These are phyloP conservation scores for Chaetorhynchus papuensis DNA, from an alignment of 2,113 vertebrate species.

Conservation along the genomic window DNA sequence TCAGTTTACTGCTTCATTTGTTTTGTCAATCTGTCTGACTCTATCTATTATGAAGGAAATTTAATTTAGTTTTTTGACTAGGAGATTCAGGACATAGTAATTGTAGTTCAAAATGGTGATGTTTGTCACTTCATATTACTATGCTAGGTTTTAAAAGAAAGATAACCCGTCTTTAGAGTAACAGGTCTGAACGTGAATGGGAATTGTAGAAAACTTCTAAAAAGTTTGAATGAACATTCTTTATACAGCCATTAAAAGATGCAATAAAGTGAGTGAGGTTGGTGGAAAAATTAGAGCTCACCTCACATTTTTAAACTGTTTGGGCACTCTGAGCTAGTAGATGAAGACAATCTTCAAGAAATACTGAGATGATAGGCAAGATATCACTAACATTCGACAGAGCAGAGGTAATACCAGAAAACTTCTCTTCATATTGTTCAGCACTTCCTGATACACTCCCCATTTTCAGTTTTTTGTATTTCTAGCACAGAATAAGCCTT, in stretches of 20 bases:
- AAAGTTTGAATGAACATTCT: background rate
- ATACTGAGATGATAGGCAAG: background rate
- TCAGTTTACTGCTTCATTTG: background rate
- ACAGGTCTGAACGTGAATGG: background rate
- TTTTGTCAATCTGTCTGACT: background rate
- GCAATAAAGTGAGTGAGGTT: background rate
- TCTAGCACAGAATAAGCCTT: background rate
- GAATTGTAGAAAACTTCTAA: background rate
- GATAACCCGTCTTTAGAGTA: background rate
- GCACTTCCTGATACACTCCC: background rate
- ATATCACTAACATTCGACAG: background rate
- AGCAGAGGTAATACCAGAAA: background rate
- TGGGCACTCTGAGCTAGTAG: background rate
- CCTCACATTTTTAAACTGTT: background rate
- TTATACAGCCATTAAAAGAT: background rate
- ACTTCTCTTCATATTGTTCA: background rate
- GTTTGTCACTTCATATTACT: background rate
- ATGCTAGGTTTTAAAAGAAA: background rate
- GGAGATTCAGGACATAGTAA: background rate
- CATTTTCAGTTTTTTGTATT: background rate
- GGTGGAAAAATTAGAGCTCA: background rate
- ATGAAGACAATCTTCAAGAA: background rate
- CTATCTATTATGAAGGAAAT: background rate
- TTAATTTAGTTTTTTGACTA: background rate
- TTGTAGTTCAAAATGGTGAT: background rate